Evolutionary conservation across 2,113 vertebrate species (phyloP).

Genomic region (Chinchilla lanigera): DNA sequence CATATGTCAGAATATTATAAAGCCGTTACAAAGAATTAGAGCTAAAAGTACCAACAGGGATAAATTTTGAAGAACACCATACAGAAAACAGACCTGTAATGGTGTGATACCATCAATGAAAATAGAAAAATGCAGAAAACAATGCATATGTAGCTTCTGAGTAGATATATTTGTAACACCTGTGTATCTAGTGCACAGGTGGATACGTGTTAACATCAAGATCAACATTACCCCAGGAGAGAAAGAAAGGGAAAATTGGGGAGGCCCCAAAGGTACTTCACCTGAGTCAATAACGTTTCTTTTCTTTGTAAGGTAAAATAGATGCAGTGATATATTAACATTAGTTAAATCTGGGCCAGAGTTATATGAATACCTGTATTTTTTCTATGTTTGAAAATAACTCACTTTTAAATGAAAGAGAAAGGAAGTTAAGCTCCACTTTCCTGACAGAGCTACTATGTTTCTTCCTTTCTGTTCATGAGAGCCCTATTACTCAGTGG

Average conservation of each 20-base stretch:
- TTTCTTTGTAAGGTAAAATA: slow-evolving; percentile 38
- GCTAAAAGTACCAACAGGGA: neutral
- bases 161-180: neutral
- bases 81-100: neutral
- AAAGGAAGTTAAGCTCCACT: slow-evolving; percentile 36
- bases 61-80: neutral
- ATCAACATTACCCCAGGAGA: neutral
- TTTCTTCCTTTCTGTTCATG: slow-evolving; percentile 53
- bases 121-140: neutral
- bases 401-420: slow-evolving; percentile 40
- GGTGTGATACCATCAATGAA: neutral
- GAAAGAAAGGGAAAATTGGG: neutral
- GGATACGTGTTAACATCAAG: neutral
- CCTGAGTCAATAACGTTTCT: neutral
- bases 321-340: neutral
- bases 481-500: slow-evolving; percentile 48
- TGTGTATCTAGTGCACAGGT: neutral
- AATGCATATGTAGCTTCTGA: neutral
- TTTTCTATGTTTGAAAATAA: neutral
- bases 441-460: slow-evolving; percentile 13
- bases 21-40: slow-evolving; percentile 4
- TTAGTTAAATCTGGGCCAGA: slow-evolving; percentile 9
- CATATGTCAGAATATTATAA: neutral
- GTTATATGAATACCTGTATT: neutral
- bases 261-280: neutral